A percentile compares a stretch with the other conserved stretches of the same genome.
Evolutionary conservation across 2,797 vertebrate species (phyloP).

Genomic region (Oreochromis grahami): DNA sequence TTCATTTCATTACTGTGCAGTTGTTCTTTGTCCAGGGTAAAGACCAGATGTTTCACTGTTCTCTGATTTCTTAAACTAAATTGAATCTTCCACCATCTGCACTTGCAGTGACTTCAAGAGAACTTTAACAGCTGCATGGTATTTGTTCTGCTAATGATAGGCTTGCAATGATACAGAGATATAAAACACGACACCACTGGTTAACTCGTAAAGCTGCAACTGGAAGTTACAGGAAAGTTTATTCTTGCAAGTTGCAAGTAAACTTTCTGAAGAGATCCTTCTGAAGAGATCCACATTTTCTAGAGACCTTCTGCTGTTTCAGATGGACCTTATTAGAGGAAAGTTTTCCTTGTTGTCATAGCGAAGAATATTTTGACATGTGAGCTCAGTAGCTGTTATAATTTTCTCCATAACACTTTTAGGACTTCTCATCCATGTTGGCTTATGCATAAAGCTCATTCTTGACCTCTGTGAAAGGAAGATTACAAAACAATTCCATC

Average conservation of each 20-base stretch:
- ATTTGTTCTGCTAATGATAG: conserved; percentile 68
- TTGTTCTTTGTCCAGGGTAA: conserved; percentile 69
- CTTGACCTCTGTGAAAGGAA: neutral
- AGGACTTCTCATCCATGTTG: neutral
- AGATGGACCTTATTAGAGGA: neutral
- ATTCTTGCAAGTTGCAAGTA: neutral
- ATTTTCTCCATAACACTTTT: neutral
- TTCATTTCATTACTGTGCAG: conserved; percentile 61
- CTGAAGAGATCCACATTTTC: neutral
- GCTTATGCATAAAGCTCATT: neutral
- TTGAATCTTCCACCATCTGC: conserved; percentile 72
- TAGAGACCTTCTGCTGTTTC: neutral
- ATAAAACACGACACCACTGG: conserved; percentile 53
- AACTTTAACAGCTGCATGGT: conserved; percentile 60
- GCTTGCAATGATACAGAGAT: conserved; percentile 40
- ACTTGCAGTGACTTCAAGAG: conserved; percentile 53
- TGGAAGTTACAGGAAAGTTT: neutral
- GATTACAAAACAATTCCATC: neutral
- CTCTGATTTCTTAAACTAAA: conserved; percentile 65
- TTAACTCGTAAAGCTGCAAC: conserved; percentile 4
- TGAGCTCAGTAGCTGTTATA: neutral
- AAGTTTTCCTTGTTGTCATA: neutral
- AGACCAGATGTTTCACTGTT: conserved; percentile 79
- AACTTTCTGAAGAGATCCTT: neutral
- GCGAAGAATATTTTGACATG: neutral